phyloP scores from a whole-genome alignment of 2,113 vertebrate genomes.

The Craseonycteris thonglongyai region DNA sequence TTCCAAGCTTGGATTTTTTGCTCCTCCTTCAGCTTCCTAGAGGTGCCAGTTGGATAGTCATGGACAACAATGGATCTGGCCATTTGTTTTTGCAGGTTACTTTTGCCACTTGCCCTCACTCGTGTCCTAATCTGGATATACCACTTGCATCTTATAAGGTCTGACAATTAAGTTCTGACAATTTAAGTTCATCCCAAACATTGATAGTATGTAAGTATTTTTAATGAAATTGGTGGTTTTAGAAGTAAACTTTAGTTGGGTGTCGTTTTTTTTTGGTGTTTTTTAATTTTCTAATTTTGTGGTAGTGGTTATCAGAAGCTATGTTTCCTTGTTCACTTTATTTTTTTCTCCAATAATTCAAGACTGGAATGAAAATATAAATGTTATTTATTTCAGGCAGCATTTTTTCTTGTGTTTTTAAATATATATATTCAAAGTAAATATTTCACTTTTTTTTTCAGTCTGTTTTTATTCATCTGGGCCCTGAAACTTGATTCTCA shows the following conservation, averaged over 20 bases:
- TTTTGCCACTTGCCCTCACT: not conserved
- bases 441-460: slow-evolving; percentile 47
- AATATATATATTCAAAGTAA: slow-evolving; percentile 62
- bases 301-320: slow-evolving; percentile 27
- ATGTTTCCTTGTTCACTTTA: slow-evolving; percentile 26
- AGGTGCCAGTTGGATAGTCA: not conserved
- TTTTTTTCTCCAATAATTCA: slow-evolving; percentile 56
- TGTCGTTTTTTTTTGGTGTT: slow-evolving; percentile 50
- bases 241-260: slow-evolving; percentile 47
- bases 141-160: not conserved
- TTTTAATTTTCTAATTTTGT: slow-evolving; percentile 2
- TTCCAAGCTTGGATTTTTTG: not conserved
- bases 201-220: slow-evolving; percentile 66
- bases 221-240: slow-evolving; percentile 61
- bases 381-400: slow-evolving; percentile 71
- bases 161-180: no score
- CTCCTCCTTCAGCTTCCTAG: not conserved
- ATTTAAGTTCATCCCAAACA: slow-evolving; percentile 39
- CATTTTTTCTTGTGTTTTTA: slow-evolving; percentile 71
- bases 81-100: not conserved
- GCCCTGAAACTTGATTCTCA: slow-evolving; percentile 28
- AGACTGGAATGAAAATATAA: slow-evolving; percentile 68
- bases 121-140: not conserved
- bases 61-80: not conserved
- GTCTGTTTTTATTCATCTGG: slow-evolving; percentile 58